Base-by-base conservation (phyloP, 2,888 invertebrate species). In the Bruchidius siliquastri region DNA sequence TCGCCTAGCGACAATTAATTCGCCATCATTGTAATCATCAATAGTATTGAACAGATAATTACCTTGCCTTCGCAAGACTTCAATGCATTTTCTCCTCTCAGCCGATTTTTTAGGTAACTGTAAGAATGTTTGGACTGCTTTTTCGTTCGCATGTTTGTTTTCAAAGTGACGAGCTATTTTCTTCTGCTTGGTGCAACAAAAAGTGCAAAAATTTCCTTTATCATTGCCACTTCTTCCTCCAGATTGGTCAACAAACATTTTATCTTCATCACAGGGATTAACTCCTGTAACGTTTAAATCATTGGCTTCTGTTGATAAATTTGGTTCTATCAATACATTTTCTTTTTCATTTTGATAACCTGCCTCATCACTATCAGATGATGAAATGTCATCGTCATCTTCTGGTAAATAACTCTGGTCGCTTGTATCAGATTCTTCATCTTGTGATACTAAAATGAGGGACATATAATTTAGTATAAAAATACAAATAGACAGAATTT, bases 121-220 rank as follows among this genome's bases (percentile, higher is more conserved):
- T 68, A 68, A 22, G 30, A 75, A 75, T n/a, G 72, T 70, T 21
- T 75, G 70, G 6, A 75, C 73, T 22, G 73, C 73, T 13, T 72
- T 67, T 73, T 75, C 70, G 68, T 73, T 69, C 22, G 32, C 68
- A 26, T 75, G 75, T 4, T 69, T 67, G 68, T 32, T 70, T 73
- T 73, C 71, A 1, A 73, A 71, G 20, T 74, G 74, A 26, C 73
- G 72, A 22, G 68, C 70, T 70, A 75, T 67, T 70, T 75, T 75
- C 18, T 22, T 68, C 72, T 75, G 73, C 69, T 73, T 75, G 67
- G 70, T 75, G n/a, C 71, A 18, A 49, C 75, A 75, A 69, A 72
- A 75, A n/a, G 68, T 32, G 30, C 72, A 73, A 73, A 72, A 30
- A 66, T 75, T 73, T n/a, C 22, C n/a, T 70, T 73, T 75, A 68